These are phyloP conservation scores for Microtus montanus DNA, from an alignment of 2,113 vertebrate species.

Conservation along the genomic window DNA sequence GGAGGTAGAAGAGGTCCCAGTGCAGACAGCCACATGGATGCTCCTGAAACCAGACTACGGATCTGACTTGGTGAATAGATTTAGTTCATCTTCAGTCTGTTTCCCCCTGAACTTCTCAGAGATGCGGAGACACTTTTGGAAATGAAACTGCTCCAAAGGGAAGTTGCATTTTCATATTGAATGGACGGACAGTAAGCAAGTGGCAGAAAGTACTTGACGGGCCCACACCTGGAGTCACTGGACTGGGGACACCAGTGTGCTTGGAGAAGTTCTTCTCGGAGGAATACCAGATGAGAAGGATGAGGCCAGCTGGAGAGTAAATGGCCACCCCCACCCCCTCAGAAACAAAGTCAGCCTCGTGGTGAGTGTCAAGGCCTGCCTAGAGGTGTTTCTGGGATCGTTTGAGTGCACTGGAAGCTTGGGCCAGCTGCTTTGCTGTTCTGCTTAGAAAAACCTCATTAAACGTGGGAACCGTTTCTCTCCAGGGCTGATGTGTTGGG, in stretches of 20 bases:
- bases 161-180: slow-evolving; percentile 40
- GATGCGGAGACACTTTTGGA: background rate
- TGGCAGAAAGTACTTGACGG: background rate
- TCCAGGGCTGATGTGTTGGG: background rate
- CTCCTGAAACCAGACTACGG: background rate
- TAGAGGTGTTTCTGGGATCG: background rate
- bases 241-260: background rate
- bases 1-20: background rate
- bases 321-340: slow-evolving; percentile 74
- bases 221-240: background rate
- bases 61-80: background rate
- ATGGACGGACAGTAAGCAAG: background rate
- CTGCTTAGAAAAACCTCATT: background rate
- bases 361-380: slow-evolving; percentile 71
- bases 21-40: background rate
- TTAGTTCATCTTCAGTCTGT: background rate
- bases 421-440: background rate
- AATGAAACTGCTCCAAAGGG: background rate
- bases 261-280: background rate
- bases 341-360: slow-evolving; percentile 66
- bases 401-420: background rate
- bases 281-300: background rate
- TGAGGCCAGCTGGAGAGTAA: slow-evolving; percentile 40
- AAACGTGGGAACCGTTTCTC: background rate
- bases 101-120: background rate